These are phyloP conservation scores for Martes martes DNA, from an alignment of 2,113 vertebrate genomes.

Conservation along the genomic window DNA sequence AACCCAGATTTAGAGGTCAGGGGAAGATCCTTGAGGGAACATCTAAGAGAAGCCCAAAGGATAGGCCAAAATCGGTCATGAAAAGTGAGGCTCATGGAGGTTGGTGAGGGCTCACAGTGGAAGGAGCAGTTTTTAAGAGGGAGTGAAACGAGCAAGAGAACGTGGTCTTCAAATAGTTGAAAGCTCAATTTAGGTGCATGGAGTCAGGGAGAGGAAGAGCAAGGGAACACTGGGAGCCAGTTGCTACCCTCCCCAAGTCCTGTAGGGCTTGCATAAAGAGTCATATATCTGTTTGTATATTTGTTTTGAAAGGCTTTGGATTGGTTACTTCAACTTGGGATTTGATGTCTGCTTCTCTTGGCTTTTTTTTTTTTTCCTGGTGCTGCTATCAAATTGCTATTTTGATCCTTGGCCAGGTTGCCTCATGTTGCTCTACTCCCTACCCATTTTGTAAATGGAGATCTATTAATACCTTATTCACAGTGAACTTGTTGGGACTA, in stretches of 20 bases:
- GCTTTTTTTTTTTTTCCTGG: not conserved
- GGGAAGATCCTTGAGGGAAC: not conserved
- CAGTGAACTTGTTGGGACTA: conserved; percentile 36
- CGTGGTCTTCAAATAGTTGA: fast-evolving
- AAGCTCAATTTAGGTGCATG: not conserved
- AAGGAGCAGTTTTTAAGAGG: not conserved
- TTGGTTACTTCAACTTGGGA: not conserved
- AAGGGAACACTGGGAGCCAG: not conserved
- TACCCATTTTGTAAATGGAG: not conserved
- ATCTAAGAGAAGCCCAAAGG: not conserved
- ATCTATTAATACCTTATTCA: conserved; percentile 54
- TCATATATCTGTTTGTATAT: not conserved
- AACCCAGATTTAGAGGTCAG: not conserved
- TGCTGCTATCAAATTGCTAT: not conserved
- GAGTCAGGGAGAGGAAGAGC: too few relatives aligned
- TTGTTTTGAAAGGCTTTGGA: not conserved
- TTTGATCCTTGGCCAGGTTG: conserved; percentile 26
- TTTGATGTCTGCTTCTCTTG: not conserved
- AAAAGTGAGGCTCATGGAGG: not conserved
- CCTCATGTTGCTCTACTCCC: not conserved
- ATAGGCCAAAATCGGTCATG: too few relatives aligned
- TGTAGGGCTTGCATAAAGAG: not conserved
- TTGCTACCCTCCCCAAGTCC: too few relatives aligned
- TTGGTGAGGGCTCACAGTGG: not conserved
- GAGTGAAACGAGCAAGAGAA: not conserved